Evolutionary conservation across 2,888 invertebrate species (phyloP).

Genomic region (Polyploca ridens): DNA sequence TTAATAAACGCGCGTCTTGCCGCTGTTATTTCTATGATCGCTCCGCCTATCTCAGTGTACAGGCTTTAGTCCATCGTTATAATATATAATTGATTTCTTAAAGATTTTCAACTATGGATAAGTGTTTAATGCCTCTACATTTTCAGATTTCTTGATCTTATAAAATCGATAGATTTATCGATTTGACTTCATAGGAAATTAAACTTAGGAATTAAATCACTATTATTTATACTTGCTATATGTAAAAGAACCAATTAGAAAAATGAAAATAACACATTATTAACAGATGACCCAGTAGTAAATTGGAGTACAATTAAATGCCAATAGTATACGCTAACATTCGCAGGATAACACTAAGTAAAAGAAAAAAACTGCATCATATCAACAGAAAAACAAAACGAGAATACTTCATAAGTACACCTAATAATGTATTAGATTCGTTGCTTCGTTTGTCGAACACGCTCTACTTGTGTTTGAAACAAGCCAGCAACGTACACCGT

Average conservation of each 20-base stretch:
- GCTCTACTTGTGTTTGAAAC: conserved; percentile 34
- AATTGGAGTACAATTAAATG: neutral
- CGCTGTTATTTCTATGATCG: neutral
- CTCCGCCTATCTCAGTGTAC: neutral
- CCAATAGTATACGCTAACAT: neutral
- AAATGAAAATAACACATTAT: neutral
- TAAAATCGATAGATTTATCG: no score
- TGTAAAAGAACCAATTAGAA: no score
- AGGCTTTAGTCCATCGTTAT: no score
- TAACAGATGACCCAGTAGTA: neutral
- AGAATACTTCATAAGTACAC: neutral
- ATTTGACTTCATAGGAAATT: no score
- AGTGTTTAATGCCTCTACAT: no score
- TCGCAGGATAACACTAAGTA: neutral
- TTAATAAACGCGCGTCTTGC: neutral
- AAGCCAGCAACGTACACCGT: conserved; percentile 42
- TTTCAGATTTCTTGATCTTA: no score
- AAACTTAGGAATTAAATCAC: no score
- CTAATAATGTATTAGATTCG: conserved; percentile 29
- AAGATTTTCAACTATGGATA: no score
- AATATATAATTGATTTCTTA: no score
- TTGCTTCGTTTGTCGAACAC: conserved; percentile 36
- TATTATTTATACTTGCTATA: no score
- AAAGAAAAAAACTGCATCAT: neutral
- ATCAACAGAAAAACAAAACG: neutral